Conservation (phyloP, 2,113 vertebrate genomes). For the Dicentrarchus labrax region DNA sequence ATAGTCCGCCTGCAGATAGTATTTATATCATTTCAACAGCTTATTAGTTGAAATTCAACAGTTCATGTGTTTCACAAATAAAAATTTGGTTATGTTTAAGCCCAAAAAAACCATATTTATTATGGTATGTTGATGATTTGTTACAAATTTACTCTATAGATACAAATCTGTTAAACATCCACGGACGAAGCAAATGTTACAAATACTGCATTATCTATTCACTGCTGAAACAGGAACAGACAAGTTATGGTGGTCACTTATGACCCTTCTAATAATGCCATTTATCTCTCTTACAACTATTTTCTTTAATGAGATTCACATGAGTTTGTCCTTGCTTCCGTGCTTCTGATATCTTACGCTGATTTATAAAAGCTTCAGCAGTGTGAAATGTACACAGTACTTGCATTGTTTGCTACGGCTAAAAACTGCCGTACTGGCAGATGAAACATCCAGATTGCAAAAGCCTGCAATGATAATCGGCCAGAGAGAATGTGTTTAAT, state of each 20-base stretch:
- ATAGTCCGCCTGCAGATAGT: no score
- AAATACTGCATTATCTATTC: not conserved
- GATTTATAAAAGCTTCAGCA: not conserved
- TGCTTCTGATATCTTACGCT: slow-evolving; percentile 26
- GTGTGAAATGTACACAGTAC: not conserved
- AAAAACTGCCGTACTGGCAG: no score
- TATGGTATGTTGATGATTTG: no score
- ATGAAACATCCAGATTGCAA: slow-evolving; percentile 18
- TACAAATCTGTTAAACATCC: no score
- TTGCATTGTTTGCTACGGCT: slow-evolving; percentile 2
- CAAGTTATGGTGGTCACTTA: not conserved
- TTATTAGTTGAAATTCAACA: no score
- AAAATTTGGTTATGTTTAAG: no score
- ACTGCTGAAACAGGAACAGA: not conserved
- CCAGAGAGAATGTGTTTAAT: slow-evolving; percentile 1
- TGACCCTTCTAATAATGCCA: not conserved
- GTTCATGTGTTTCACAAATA: no score
- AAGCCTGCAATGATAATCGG: not conserved
- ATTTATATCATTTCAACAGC: no score
- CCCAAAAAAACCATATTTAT: no score
- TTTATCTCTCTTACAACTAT: not conserved
- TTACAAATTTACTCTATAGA: no score
- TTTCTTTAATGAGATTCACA: slow-evolving; percentile 28
- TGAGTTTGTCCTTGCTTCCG: slow-evolving; percentile 22
- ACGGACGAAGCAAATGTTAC: no score